Evolutionary conservation across 1,140 invertebrate genomes (phyloP).

Genomic region (Bombus sibiricus): DNA sequence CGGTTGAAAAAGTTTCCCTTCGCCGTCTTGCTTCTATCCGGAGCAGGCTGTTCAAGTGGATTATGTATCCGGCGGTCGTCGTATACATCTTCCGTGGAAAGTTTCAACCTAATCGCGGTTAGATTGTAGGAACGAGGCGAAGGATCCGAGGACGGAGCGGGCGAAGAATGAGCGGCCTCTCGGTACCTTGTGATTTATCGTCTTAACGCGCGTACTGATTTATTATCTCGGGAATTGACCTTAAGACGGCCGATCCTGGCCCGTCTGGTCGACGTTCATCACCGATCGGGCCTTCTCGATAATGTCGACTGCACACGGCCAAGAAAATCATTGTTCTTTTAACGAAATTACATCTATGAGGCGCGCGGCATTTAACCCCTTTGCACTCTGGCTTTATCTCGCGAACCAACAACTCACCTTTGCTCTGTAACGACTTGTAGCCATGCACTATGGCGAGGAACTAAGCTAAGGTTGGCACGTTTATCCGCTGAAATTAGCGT

Average conservation of each 20-base stretch:
- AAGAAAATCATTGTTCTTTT: conserved; percentile 61
- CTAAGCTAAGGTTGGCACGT: neutral
- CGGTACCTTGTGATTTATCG: conserved; percentile 61
- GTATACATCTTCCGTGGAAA: conserved; percentile 28
- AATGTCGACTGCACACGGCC: conserved; percentile 54
- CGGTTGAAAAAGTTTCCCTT: conserved; percentile 31
- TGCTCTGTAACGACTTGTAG: conserved; percentile 1
- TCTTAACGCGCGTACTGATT: conserved; percentile 61
- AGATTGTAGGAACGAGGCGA: conserved; percentile 40
- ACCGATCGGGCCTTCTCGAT: conserved; percentile 59
- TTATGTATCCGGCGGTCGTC: conserved; percentile 15
- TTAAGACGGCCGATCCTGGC: conserved; percentile 45
- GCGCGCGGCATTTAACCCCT: conserved; percentile 34
- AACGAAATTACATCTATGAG: conserved; percentile 42
- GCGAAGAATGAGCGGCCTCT: no score
- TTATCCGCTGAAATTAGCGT: neutral
- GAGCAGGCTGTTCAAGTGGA: neutral
- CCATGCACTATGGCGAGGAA: neutral
- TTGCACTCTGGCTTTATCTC: conserved; percentile 36
- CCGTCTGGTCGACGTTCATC: conserved; percentile 7
- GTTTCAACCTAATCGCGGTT: conserved; percentile 52
- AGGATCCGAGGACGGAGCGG: conserved; percentile 1
- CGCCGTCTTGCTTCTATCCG: neutral
- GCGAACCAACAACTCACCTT: conserved; percentile 24
- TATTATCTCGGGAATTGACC: conserved; percentile 63